phyloP scores from a whole-genome alignment of 1,140 invertebrate species.

The Luehdorfia chinensis region DNA sequence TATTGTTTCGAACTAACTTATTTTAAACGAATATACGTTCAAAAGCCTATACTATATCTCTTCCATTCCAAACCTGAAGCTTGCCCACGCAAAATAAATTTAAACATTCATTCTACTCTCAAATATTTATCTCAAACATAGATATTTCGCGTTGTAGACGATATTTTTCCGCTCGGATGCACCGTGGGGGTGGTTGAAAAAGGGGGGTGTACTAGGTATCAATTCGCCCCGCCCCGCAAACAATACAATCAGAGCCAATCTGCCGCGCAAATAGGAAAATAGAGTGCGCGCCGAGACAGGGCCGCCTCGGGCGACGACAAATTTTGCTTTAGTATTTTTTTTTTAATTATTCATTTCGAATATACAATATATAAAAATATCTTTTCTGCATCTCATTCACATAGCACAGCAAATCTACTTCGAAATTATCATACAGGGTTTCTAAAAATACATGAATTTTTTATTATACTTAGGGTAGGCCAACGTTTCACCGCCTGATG shows the following conservation, averaged over 20 bases:
- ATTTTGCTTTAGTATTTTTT: conserved; percentile 19
- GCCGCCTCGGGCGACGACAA: conserved; percentile 38
- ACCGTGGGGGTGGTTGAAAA: conserved; percentile 24
- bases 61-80: too few relatives aligned
- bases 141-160: conserved; percentile 39
- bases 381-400: too few relatives aligned
- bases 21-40: too few relatives aligned
- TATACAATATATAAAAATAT: too few relatives aligned
- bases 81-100: conserved; percentile 28
- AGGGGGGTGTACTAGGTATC: conserved; percentile 29
- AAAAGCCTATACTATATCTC: too few relatives aligned
- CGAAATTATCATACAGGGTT: too few relatives aligned
- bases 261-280: conserved; percentile 75
- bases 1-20: too few relatives aligned
- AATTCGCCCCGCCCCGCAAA: conserved; percentile 55
- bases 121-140: conserved; percentile 54
- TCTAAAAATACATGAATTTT: too few relatives aligned
- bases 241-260: conserved; percentile 75
- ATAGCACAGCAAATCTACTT: too few relatives aligned
- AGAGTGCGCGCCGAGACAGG: conserved; percentile 65
- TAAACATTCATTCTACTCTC: conserved; percentile 43
- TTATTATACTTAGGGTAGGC: too few relatives aligned
- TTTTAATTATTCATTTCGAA: conserved; percentile 17
- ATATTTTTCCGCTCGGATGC: conserved; percentile 57
- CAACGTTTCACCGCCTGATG: too few relatives aligned